Conservation (phyloP, 2,113 vertebrate genomes). For the Lucifuga dentata region DNA sequence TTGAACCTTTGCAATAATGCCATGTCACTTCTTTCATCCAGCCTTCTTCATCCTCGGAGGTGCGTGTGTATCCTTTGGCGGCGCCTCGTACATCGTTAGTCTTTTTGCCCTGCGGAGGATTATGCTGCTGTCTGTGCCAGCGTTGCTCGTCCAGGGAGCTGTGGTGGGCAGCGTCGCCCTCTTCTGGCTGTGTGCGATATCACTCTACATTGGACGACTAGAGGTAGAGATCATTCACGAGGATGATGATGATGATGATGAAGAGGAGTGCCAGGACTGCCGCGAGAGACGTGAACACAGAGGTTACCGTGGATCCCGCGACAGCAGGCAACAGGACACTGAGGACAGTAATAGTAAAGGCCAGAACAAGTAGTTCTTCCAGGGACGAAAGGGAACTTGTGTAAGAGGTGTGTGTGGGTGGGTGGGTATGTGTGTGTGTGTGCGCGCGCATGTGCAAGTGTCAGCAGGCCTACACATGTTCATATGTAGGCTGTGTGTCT, state of each 20-base stretch:
- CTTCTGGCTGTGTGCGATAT: slow-evolving; percentile 91
- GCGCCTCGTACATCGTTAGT: slow-evolving; percentile 84
- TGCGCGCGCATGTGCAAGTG: background rate
- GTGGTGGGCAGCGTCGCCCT: slow-evolving; percentile 83
- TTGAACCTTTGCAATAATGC: slow-evolving; percentile 11
- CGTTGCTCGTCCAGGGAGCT: slow-evolving; percentile 76
- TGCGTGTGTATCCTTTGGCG: slow-evolving; percentile 86
- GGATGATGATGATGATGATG: slow-evolving; percentile 74
- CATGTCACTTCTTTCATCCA: slow-evolving; percentile 54
- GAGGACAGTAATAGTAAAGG: slow-evolving; percentile 69
- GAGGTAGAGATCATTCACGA: slow-evolving; percentile 90
- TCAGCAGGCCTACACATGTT: slow-evolving; percentile 17
- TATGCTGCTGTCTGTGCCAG: slow-evolving; percentile 87
- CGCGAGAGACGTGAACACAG: slow-evolving; percentile 62
- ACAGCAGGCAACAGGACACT: slow-evolving; percentile 23
- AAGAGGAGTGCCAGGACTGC: slow-evolving; percentile 73
- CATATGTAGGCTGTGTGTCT: slow-evolving; percentile 19
- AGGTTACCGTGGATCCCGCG: slow-evolving; percentile 45
- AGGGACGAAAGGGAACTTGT: background rate
- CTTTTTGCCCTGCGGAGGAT: slow-evolving; percentile 84
- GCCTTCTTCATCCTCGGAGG: slow-evolving; percentile 93
- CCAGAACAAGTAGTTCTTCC: slow-evolving; percentile 65
- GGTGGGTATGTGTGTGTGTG: slow-evolving; percentile 17
- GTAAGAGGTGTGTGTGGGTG: slow-evolving; percentile 2
- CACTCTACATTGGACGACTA: slow-evolving; percentile 89